Base-by-base conservation (phyloP, 2,113 vertebrate genomes). In the Falco punctatus region DNA sequence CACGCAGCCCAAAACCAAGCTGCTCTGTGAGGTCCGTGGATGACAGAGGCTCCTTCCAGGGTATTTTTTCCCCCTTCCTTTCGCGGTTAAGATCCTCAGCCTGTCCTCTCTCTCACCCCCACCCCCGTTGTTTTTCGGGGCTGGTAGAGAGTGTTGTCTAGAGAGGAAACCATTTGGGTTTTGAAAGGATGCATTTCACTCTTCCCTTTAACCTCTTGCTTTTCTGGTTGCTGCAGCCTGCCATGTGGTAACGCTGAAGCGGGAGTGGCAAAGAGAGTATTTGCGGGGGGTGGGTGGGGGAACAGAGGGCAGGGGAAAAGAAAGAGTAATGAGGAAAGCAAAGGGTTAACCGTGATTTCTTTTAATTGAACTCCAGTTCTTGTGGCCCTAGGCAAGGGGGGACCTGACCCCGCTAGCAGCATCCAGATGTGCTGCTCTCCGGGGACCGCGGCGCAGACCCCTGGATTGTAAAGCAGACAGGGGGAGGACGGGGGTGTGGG, bases 351-450 rank as follows among this genome's bases (percentile, higher is more conserved):
- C 86, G 98, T 98, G 98, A 98, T 99, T 98, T 99, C 99, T 98
- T 98, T 99, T 99, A 99, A 99, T 99, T 99, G 99, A 98, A 97
- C 98, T 98, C 98, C 98, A 97, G 97, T 98, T 98, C 98, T 98
- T 97, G 98, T 99, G 99, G 99, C 99, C 99, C 98, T 98, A 98
- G 99, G 99, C 99, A 98, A 98, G 98, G 98, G 99, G 99, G 98
- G 99, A 98, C 98, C 99, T 99, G 99, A 99, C 99, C 99, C 99
- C 98, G 97, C 98, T 99, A 99, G 99, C 99, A 98, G 98, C 98
- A 99, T 99, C 99, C 99, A 99, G 99, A 99, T 99, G 99, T 99
- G 99, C 98, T 62, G 97, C 98, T 99, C 99, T 98, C 99, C 94
- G 98, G 99, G 99, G 98, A 98, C 96, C 96, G 96, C 92, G 35